Conservation (phyloP, 2,888 invertebrate species). For the Lasioglossum zephyrum region DNA sequence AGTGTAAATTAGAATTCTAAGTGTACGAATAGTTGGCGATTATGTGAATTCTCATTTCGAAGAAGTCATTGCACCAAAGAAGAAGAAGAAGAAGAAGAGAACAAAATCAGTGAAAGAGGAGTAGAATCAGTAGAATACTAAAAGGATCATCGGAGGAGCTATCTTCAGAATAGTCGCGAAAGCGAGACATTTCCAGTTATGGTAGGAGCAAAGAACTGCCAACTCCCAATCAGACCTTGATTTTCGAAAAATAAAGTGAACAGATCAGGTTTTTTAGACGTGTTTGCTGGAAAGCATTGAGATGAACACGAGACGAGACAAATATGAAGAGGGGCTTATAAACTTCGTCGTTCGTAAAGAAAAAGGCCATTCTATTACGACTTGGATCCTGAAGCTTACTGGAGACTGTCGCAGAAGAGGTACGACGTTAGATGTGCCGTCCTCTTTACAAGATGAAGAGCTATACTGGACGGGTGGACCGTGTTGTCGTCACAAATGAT, state of each 20-base stretch:
- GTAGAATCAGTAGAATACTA: not conserved
- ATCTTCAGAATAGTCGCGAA: not conserved
- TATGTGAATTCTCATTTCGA: not conserved
- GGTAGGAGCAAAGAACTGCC: not conserved
- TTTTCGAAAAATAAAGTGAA: not conserved
- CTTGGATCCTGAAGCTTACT: not conserved
- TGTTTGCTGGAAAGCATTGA: not conserved
- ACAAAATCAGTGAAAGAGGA: not conserved
- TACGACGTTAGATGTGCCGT: not conserved
- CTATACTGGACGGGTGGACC: conserved; percentile 4
- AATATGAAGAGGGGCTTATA: not conserved
- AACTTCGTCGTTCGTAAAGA: not conserved
- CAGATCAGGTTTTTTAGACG: not conserved
- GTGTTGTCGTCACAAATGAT: not conserved
- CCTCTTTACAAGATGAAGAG: not conserved
- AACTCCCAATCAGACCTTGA: not conserved
- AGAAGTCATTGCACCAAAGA: not conserved
- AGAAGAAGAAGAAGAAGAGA: too few species aligned
- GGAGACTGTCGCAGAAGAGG: not conserved
- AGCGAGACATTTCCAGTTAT: not conserved
- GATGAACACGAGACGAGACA: not conserved
- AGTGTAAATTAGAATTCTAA: not conserved
- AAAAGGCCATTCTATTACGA: not conserved
- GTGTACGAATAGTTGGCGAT: not conserved
- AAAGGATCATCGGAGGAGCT: not conserved